These are phyloP conservation scores for Drosophila ambigua DNA, from an alignment of 1,140 invertebrate species.

Conservation along the genomic window DNA sequence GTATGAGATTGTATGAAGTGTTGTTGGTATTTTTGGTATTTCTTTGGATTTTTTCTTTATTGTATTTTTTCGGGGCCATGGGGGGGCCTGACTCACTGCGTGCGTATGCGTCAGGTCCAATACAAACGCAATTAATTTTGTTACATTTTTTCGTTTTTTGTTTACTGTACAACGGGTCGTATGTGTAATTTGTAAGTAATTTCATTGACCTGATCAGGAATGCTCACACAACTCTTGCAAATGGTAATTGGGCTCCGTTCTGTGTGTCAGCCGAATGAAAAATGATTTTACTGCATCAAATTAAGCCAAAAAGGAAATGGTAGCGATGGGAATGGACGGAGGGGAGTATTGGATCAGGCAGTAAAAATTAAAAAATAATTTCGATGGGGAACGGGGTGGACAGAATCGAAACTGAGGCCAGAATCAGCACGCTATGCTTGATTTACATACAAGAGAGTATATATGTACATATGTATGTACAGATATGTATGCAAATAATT, in stretches of 20 bases:
- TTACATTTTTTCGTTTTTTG: slow-evolving; percentile 31
- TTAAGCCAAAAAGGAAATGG: slow-evolving; percentile 25
- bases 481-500: neutral
- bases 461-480: slow-evolving; percentile 12
- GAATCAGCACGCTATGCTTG: slow-evolving; percentile 75
- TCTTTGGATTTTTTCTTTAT: slow-evolving; percentile 24
- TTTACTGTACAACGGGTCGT: slow-evolving; percentile 55
- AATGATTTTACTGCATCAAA: slow-evolving; percentile 31
- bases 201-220: slow-evolving; percentile 30
- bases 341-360: neutral
- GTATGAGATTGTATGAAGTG: slow-evolving; percentile 61
- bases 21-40: slow-evolving; percentile 35
- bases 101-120: slow-evolving; percentile 82
- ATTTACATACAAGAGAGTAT: slow-evolving; percentile 4
- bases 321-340: neutral
- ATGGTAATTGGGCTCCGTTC: slow-evolving; percentile 10
- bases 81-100: slow-evolving; percentile 65
- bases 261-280: slow-evolving; percentile 25
- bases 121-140: slow-evolving; percentile 78
- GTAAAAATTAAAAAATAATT: slow-evolving; percentile 9
- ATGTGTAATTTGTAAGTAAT: slow-evolving; percentile 59
- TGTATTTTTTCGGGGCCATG: slow-evolving; percentile 3
- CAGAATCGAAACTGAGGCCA: slow-evolving; percentile 17
- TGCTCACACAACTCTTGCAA: slow-evolving; percentile 35
- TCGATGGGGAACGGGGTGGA: slow-evolving; percentile 26